Evolutionary conservation across 2,888 invertebrate species (phyloP).

Genomic region (Prostheceraeus crozeri): DNA sequence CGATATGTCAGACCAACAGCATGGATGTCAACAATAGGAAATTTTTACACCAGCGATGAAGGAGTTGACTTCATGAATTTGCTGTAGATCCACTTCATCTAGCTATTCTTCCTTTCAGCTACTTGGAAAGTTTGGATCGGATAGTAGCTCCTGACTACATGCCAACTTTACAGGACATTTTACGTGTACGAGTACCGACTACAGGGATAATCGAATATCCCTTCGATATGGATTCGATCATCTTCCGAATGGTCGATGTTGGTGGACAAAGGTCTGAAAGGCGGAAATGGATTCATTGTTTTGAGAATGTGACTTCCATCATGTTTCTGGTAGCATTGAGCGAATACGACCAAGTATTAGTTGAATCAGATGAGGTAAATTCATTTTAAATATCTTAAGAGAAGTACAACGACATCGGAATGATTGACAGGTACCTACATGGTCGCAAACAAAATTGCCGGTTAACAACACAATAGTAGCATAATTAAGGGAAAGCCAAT

Average conservation of each 20-base stretch:
- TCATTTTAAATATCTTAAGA: no score
- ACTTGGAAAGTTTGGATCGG: slow-evolving; percentile 81
- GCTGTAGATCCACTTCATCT: no score
- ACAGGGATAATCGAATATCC: slow-evolving; percentile 99
- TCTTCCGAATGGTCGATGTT: slow-evolving; percentile 99
- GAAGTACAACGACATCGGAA: no score
- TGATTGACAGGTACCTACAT: no score
- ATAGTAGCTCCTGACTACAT: slow-evolving; percentile 78
- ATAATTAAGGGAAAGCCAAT: no score
- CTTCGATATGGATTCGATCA: slow-evolving; percentile 98
- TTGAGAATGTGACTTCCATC: slow-evolving; percentile 99
- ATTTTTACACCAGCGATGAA: no score
- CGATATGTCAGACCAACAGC: no score
- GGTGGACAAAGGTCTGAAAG: slow-evolving; percentile 97
- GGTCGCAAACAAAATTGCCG: no score
- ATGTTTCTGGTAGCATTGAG: slow-evolving; percentile 99
- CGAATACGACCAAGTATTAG: slow-evolving; percentile 71
- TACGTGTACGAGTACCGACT: slow-evolving; percentile 97
- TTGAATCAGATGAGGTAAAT: slow-evolving; percentile 96
- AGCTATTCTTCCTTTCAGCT: no score
- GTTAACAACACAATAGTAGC: no score
- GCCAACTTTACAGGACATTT: slow-evolving; percentile 98
- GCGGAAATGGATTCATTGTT: slow-evolving; percentile 99
- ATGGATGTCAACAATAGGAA: no score
- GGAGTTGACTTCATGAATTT: no score